Conservation (phyloP, 2,797 vertebrate species). For the Acridotheres tristis region DNA sequence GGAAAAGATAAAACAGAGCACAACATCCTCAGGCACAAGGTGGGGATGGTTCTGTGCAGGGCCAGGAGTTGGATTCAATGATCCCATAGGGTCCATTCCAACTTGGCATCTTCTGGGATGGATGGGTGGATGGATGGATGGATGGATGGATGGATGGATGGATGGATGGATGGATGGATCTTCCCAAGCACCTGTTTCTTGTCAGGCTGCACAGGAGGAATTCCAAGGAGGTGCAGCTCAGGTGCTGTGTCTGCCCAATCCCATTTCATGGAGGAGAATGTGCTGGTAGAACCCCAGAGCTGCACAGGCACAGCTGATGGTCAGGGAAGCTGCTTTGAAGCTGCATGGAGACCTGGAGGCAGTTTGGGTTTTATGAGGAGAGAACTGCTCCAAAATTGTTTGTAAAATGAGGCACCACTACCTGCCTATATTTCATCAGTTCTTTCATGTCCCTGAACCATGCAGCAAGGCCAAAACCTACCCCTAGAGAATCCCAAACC, state of each 20-base stretch:
- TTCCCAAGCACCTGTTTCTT: neutral
- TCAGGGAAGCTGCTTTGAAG: neutral
- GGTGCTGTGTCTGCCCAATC: fast-evolving
- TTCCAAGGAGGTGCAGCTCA: neutral
- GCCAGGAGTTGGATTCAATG: neutral
- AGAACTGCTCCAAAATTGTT: neutral
- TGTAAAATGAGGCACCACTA: neutral
- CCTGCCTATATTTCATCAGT: neutral
- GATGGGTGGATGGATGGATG: too few relatives aligned
- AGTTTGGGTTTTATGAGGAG: neutral
- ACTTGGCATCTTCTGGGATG: too few relatives aligned
- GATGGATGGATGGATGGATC: too few relatives aligned
- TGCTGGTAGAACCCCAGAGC: neutral
- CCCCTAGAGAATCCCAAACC: neutral
- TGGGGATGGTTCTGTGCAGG: neutral
- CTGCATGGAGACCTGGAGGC: neutral
- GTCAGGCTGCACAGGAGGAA: neutral
- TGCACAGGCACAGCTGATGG: neutral
- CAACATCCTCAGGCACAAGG: neutral
- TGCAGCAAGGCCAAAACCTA: neutral
- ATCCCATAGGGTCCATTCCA: neutral
- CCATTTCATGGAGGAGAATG: neutral
- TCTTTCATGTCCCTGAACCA: neutral
- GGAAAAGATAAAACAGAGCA: neutral
- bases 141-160: too few relatives aligned